phyloP scores from a whole-genome alignment of 2,113 vertebrate genomes.

The Anolis sagrei region DNA sequence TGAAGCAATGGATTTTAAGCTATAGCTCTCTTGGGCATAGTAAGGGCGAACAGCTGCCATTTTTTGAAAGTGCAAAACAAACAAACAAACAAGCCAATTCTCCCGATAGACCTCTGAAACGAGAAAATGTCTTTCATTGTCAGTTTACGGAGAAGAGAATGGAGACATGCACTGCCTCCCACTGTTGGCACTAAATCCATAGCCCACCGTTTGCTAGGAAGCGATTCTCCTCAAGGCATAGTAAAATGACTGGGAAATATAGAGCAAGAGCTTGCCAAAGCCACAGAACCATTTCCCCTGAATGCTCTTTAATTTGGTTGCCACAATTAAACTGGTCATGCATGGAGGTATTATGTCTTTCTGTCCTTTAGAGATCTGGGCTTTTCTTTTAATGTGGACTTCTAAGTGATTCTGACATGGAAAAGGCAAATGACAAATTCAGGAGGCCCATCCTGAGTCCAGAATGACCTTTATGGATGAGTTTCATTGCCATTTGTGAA shows the following conservation, averaged over 20 bases:
- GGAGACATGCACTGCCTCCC: background rate
- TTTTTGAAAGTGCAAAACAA: background rate
- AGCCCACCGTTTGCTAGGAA: background rate
- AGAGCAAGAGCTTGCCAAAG: background rate
- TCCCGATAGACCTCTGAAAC: background rate
- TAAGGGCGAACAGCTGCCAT: constrained; percentile 11
- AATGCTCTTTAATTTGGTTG: background rate
- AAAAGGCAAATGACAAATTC: background rate
- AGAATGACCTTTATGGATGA: background rate
- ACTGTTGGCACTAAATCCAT: background rate
- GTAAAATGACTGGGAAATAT: background rate
- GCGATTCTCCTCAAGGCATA: background rate
- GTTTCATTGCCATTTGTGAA: background rate
- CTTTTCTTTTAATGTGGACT: background rate
- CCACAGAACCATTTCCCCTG: background rate
- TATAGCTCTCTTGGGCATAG: background rate
- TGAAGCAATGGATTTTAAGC: constrained; percentile 12
- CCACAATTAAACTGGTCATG: background rate
- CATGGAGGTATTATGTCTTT: background rate
- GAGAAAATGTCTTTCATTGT: background rate
- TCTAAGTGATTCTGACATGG: background rate
- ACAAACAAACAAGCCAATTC: background rate
- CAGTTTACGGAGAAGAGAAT: background rate
- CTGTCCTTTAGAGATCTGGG: background rate
- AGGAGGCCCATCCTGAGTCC: background rate